phyloP scores from a whole-genome alignment of 2,888 invertebrate species.

The Cactoblastis cactorum region DNA sequence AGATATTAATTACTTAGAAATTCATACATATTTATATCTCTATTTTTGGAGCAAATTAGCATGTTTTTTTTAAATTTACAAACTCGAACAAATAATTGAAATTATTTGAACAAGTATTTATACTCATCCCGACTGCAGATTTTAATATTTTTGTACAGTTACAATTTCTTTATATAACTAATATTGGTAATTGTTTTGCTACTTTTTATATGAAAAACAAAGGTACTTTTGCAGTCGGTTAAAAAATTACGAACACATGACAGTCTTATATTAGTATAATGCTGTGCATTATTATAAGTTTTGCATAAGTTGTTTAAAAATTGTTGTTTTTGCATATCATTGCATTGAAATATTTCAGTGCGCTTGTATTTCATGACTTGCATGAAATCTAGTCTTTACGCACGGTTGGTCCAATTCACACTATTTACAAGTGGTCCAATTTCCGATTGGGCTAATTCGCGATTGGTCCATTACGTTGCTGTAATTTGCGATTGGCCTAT shows the following conservation, averaged over 20 bases:
- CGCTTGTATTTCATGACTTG: no score
- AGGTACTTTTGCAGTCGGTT: background rate
- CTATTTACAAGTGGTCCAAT: no score
- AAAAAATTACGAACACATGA: conserved; percentile 12
- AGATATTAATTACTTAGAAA: no score
- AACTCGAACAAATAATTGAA: background rate
- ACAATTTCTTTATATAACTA: background rate
- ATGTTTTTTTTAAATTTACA: background rate
- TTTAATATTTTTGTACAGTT: background rate
- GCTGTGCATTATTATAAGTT: conserved; percentile 17
- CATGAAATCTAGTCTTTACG: no score
- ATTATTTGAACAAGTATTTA: background rate
- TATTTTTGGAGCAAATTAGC: background rate
- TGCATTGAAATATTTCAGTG: conserved; percentile 36
- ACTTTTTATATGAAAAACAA: no score
- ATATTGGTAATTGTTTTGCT: no score
- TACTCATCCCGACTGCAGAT: background rate
- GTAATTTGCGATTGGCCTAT: no score
- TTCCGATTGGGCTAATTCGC: no score
- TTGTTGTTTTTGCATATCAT: conserved; percentile 39
- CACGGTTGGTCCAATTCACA: no score
- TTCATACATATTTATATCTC: background rate
- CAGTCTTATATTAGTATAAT: conserved; percentile 12
- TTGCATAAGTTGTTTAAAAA: conserved; percentile 28
- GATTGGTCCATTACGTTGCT: no score